Base-by-base conservation (phyloP, 2,888 invertebrate species). In the Folsomia candida region DNA sequence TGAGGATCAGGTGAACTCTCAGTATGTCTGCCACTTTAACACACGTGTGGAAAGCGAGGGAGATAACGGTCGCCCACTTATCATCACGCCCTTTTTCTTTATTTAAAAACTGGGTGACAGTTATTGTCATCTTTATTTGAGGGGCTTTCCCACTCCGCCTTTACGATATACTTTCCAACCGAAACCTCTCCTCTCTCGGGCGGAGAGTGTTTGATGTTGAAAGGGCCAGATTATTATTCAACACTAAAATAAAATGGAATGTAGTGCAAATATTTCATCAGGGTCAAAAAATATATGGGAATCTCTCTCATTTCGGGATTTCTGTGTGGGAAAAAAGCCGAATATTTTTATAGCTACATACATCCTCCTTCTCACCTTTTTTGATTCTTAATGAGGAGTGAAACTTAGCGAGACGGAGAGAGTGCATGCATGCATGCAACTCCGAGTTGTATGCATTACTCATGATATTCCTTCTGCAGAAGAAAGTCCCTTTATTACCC, bases 101-200 rank as follows among this genome's bases (percentile, higher is more conserved):
- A 77, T 77, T 78, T 77, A 77, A 78, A 78, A 76, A 78, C 76
- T 76, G 76, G 74, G 73, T 78, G 78, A 76, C 78, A 78, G 76
- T 78, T 78, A 78, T 78, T 77, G 76, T 78, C 76, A 75, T 79
- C 75, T 76, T 77, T 76, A 76, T 76, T 76, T 76, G 61, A 37
- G 4, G 37, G 37, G 6, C 37, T 37, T 37, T 37, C 37, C 37
- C 37, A 37, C 37, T 37, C 14, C n/a, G n/a, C n/a, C n/a, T n/a
- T n/a, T n/a, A n/a, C n/a, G n/a, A n/a, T n/a, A n/a, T n/a, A n/a
- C n/a, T n/a, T n/a, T n/a, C n/a, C n/a, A n/a, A n/a, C n/a, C n/a
- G n/a, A n/a, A n/a, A n/a, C n/a, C n/a, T 37, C 37, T 37, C 37
- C 37, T 37, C 37, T 37, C 37, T 37, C 37, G 6, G 37, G 37